phyloP scores from a whole-genome alignment of 2,888 invertebrate species.

The Drosophila subsilvestris region DNA sequence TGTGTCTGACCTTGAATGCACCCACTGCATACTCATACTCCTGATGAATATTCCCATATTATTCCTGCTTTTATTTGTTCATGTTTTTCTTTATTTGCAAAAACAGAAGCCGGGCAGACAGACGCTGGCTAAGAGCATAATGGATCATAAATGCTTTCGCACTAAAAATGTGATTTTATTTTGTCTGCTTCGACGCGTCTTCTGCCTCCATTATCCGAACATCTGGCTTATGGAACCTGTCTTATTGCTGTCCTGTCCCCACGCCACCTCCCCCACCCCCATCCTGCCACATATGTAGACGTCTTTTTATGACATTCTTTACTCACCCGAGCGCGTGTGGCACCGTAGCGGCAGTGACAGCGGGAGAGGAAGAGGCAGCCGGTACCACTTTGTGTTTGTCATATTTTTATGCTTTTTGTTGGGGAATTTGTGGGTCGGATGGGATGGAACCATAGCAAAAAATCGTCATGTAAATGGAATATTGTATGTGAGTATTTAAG shows the following conservation, averaged over 20 bases:
- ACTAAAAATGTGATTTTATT: constrained; percentile 71
- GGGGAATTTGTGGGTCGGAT: background rate
- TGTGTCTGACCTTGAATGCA: constrained; percentile 22
- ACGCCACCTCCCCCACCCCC: background rate
- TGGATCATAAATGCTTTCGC: constrained; percentile 74
- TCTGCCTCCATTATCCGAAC: constrained; percentile 26
- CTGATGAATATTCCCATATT: constrained; percentile 1
- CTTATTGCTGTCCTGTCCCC: constrained; percentile 26
- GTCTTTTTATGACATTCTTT: constrained; percentile 36
- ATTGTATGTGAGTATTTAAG: constrained; percentile 27
- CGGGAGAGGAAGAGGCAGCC: background rate
- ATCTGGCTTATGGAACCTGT: constrained; percentile 46
- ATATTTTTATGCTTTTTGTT: constrained; percentile 3
- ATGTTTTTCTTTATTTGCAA: constrained; percentile 62
- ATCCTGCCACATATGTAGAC: background rate
- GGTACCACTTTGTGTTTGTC: constrained; percentile 32
- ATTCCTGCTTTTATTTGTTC: constrained; percentile 42
- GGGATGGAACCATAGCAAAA: constrained; percentile 4
- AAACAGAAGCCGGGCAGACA: constrained; percentile 53
- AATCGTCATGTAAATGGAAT: constrained; percentile 44
- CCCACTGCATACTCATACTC: background rate
- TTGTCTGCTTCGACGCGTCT: constrained; percentile 54
- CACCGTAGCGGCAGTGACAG: background rate
- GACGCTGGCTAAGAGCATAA: constrained; percentile 69
- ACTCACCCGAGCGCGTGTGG: constrained; percentile 3